Evolutionary conservation across 2,888 invertebrate species (phyloP).

Genomic region (Dolichomitus sp.): DNA sequence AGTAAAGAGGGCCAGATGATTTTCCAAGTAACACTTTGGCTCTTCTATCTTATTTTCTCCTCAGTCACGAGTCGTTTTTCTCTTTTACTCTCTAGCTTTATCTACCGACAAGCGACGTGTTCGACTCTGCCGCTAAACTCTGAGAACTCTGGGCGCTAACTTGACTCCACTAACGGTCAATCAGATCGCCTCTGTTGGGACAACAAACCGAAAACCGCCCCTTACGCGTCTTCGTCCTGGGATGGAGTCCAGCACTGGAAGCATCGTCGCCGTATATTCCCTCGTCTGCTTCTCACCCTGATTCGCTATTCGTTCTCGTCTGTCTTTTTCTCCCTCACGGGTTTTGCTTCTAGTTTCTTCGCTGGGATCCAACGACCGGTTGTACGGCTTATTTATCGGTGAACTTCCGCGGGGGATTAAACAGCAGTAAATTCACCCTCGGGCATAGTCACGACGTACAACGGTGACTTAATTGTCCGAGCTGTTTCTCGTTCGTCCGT

Average conservation of each 20-base stretch:
- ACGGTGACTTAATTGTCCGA: constrained; percentile 81
- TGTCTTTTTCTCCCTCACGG: constrained; percentile 34
- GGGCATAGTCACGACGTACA: constrained; percentile 70
- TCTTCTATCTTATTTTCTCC: constrained; percentile 64
- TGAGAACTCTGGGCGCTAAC: constrained; percentile 79
- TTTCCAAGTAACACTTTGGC: constrained; percentile 64
- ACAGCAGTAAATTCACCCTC: constrained; percentile 82
- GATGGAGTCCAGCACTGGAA: constrained; percentile 3
- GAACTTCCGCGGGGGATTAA: constrained; percentile 83
- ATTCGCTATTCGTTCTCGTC: constrained; percentile 49
- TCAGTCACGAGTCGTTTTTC: constrained; percentile 30
- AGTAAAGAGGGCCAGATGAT: constrained; percentile 45
- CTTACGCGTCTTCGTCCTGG: constrained; percentile 50
- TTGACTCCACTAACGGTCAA: constrained; percentile 83
- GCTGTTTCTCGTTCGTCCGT: constrained; percentile 56
- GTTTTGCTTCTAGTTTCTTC: constrained; percentile 24
- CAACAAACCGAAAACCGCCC: constrained; percentile 78
- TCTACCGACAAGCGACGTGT: constrained; percentile 32
- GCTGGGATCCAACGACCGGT: constrained; percentile 66
- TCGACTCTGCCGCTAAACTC: constrained; percentile 62
- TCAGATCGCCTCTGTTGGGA: constrained; percentile 84
- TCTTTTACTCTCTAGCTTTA: constrained; percentile 48
- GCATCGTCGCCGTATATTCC: constrained; percentile 37
- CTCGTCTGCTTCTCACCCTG: constrained; percentile 42
- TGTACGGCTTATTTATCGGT: constrained; percentile 84